Evolutionary conservation across 2,888 invertebrate species (phyloP).

Genomic region (Dicranocentrus wangi): DNA sequence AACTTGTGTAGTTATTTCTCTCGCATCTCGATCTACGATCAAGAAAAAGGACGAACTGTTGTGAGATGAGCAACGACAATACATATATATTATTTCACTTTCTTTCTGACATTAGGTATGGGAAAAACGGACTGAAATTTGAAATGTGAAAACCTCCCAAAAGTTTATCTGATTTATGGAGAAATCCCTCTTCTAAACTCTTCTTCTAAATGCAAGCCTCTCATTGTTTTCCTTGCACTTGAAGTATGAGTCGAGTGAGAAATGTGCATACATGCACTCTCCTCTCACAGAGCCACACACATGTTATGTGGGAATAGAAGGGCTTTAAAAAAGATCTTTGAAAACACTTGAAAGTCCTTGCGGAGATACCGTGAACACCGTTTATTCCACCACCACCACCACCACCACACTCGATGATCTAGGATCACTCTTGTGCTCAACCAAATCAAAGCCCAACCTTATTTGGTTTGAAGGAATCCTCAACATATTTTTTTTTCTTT

Average conservation of each 20-base stretch:
- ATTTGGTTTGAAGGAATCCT: constrained; percentile 39
- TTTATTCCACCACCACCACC: no score
- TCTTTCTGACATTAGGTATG: not conserved
- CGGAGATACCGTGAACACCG: constrained; percentile 30
- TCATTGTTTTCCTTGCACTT: constrained; percentile 62
- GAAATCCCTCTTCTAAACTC: no score
- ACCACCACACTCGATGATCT: constrained; percentile 53
- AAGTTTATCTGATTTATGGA: constrained; percentile 56
- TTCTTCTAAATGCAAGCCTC: constrained; percentile 46
- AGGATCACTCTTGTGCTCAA: constrained; percentile 26
- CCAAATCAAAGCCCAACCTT: constrained; percentile 35
- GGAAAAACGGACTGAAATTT: constrained; percentile 9
- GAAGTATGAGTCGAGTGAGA: constrained; percentile 56
- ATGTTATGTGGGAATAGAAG: constrained; percentile 45
- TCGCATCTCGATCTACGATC: no score
- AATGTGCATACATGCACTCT: no score
- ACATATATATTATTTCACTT: constrained; percentile 6
- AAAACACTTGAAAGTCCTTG: constrained; percentile 57
- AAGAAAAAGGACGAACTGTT: no score
- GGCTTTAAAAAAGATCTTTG: constrained; percentile 52
- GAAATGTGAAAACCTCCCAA: constrained; percentile 53
- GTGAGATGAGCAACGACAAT: not conserved
- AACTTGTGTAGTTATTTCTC: not conserved
- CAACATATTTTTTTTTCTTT: constrained; percentile 28
- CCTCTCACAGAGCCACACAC: constrained; percentile 27